Conservation (phyloP, 1,140 invertebrate species). For the Rhagoletis zephyria region DNA sequence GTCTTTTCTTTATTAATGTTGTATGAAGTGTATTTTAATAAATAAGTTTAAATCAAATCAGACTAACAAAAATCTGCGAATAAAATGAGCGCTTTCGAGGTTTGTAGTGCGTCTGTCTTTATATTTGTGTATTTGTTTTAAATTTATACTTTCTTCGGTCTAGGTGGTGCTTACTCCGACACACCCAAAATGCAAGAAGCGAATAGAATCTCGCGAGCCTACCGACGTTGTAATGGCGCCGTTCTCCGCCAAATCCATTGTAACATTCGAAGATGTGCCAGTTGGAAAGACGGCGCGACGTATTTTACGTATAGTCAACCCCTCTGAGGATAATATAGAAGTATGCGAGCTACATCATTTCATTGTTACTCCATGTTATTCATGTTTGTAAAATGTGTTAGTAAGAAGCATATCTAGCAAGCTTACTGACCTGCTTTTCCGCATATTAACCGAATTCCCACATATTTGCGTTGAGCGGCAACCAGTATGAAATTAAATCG, state of each 20-base stretch:
- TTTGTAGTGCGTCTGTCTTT: not conserved
- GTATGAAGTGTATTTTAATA: not conserved
- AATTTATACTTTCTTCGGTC: not conserved
- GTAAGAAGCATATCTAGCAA: not conserved
- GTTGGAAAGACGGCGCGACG: constrained; percentile 75
- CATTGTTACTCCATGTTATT: not conserved
- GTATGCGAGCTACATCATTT: constrained; percentile 68
- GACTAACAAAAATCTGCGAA: constrained; percentile 20
- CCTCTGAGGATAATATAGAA: constrained; percentile 75
- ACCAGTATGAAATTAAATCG: not conserved
- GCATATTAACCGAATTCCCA: constrained; percentile 60
- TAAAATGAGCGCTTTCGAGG: constrained; percentile 54
- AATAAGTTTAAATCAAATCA: not conserved
- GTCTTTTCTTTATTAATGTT: not conserved
- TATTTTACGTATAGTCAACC: constrained; percentile 77
- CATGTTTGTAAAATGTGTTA: not conserved
- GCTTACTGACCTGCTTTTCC: constrained; percentile 8
- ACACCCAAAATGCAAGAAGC: constrained; percentile 65
- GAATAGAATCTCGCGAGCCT: constrained; percentile 65
- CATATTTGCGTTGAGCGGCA: constrained; percentile 55
- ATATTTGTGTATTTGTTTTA: not conserved
- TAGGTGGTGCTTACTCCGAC: constrained; percentile 67
- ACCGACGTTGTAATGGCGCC: constrained; percentile 76
- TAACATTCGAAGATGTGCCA: constrained; percentile 78
- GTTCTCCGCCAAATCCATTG: constrained; percentile 77